phyloP scores from a whole-genome alignment of 2,797 vertebrate genomes.

The Dendrocincla tyrannina region DNA sequence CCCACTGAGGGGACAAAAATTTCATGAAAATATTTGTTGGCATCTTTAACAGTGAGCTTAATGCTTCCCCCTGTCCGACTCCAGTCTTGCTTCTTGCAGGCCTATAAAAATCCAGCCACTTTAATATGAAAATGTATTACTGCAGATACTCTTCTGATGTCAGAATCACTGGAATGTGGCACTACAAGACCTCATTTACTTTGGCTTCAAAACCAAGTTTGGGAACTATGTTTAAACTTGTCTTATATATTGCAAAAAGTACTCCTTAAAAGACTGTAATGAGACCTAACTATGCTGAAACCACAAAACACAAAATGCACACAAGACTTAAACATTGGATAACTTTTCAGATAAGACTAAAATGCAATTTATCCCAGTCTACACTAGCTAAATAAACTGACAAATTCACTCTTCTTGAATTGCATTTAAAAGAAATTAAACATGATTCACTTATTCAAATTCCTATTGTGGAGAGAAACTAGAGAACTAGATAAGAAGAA shows the following conservation, averaged over 20 bases:
- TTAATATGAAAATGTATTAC: neutral
- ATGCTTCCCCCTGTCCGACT: neutral
- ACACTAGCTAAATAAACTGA: neutral
- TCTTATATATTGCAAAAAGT: slow-evolving; percentile 19
- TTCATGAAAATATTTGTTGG: neutral
- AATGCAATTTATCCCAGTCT: neutral
- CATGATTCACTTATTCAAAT: neutral
- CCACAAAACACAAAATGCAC: slow-evolving; percentile 18
- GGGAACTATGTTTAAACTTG: slow-evolving; percentile 56
- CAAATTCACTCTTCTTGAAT: neutral
- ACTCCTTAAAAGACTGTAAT: slow-evolving; percentile 13
- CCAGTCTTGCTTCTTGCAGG: neutral
- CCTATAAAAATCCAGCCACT: neutral
- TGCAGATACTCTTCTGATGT: slow-evolving; percentile 48
- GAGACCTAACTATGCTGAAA: slow-evolving; percentile 6
- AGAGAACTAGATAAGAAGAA: neutral
- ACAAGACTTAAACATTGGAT: neutral
- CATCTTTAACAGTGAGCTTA: neutral
- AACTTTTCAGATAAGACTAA: slow-evolving; percentile 9
- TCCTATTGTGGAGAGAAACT: neutral
- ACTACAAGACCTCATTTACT: slow-evolving; percentile 54
- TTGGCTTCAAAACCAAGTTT: slow-evolving; percentile 36
- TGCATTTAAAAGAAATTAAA: neutral
- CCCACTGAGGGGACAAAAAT: neutral
- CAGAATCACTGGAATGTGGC: slow-evolving; percentile 62